Base-by-base conservation (phyloP, 2,113 vertebrate genomes). In the Xenotilapia longispinis region DNA sequence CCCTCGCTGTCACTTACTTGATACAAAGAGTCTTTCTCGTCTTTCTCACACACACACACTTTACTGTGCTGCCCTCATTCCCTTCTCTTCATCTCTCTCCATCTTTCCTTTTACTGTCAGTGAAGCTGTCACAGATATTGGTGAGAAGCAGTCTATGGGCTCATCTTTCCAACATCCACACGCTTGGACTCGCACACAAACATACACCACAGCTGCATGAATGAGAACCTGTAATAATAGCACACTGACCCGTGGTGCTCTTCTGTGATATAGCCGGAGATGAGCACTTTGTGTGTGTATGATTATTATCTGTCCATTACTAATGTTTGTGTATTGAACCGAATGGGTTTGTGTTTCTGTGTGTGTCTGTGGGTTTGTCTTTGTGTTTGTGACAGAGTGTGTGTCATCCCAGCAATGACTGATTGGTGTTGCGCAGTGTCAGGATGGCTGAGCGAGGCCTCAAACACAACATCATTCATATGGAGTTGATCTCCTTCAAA, bases 381-480 rank as follows among this genome's bases (percentile, higher is more conserved):
- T 75, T 55, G 65, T 53, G 88, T 60, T 85, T 65, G 65, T 68
- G 53, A 49, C 80, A 36, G 70, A 60, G 81, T 70, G 60, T 28
- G 78, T 70, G 88, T 84, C 9, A 12, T 47, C 83, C 58, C 63
- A 58, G 47, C 49, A 65, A 49, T 92, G 91, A 94, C 80, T 88
- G 93, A 93, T 92, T 55, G 86, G 70, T 82, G 85, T 88, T 84
- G 82, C 42, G 81, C 14, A 40, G 78, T 51, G 88, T 89, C 85
- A 49, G 85, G 86, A 86, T 78, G 51, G 82, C 84, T 87, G 90
- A 81, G 84, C 40, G 54, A 88, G 82, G 93, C 85, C 85, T 80
- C 28, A 68, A 90, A 92, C 91, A 87, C 87, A 73, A 70, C 88
- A 92, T 93, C 87, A 81, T 89, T 95, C 87, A 88, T 88, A 88